phyloP scores from a whole-genome alignment of 2,888 invertebrate genomes.

The Ochropleura leucogaster region DNA sequence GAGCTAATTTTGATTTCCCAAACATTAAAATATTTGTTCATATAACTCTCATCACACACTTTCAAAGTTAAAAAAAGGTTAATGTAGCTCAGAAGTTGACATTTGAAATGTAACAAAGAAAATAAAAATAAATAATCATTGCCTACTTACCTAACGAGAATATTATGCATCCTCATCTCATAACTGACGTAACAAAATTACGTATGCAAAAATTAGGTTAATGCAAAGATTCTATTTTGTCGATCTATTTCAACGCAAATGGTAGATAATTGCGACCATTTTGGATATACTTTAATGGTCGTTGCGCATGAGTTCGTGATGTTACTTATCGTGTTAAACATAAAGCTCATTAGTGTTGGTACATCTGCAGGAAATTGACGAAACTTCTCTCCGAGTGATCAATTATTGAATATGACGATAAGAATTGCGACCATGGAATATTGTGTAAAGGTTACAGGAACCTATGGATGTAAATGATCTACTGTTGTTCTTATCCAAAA shows the following conservation, averaged over 20 bases:
- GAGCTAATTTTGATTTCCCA: neutral
- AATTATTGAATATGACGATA: slow-evolving; percentile 45
- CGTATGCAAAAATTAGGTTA: slow-evolving; percentile 57
- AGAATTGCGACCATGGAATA: slow-evolving; percentile 20
- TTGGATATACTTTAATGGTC: slow-evolving; percentile 48
- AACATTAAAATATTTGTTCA: neutral
- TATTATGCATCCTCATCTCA: slow-evolving; percentile 27
- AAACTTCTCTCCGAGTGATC: slow-evolving; percentile 28
- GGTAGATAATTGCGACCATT: slow-evolving; percentile 52
- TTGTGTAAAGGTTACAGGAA: slow-evolving; percentile 23
- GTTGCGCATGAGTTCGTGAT: slow-evolving; percentile 61
- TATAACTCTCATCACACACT: neutral
- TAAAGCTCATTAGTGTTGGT: slow-evolving; percentile 49
- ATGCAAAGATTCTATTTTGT: slow-evolving; percentile 50
- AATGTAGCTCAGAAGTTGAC: neutral
- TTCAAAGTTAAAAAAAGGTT: neutral
- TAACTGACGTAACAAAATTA: slow-evolving; percentile 46
- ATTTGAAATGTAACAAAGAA: slow-evolving; percentile 8
- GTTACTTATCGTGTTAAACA: slow-evolving; percentile 44
- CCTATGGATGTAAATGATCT: neutral
- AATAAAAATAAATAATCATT: slow-evolving; percentile 24
- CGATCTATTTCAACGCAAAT: slow-evolving; percentile 55
- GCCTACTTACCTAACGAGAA: slow-evolving; percentile 43
- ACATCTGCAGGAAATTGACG: slow-evolving; percentile 45
- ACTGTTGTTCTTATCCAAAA: no score